Conservation (phyloP, 2,113 vertebrate species). For the Callorhinus ursinus region DNA sequence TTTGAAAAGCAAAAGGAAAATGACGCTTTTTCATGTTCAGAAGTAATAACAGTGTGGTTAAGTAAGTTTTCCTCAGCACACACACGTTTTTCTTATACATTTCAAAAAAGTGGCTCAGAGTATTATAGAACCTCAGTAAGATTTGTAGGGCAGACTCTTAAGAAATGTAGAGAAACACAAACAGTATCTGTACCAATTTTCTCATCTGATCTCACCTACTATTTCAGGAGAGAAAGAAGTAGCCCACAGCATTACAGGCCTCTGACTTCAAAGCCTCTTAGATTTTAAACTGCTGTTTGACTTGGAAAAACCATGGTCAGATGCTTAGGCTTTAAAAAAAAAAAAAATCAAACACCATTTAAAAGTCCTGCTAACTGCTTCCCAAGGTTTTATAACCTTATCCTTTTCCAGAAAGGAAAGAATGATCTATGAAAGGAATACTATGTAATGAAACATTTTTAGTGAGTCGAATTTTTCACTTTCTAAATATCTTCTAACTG, state of each 20-base stretch:
- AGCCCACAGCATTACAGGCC: slow-evolving; percentile 16
- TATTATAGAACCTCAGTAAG: slow-evolving; percentile 30
- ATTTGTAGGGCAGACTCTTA: slow-evolving; percentile 53
- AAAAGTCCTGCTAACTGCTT: slow-evolving; percentile 59
- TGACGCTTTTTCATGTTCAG: slow-evolving; percentile 36
- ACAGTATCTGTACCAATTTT: slow-evolving; percentile 52
- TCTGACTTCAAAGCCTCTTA: slow-evolving; percentile 71
- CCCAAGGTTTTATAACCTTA: slow-evolving; percentile 47
- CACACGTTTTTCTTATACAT: slow-evolving; percentile 16
- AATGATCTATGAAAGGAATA: not conserved
- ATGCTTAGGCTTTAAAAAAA: slow-evolving; percentile 56
- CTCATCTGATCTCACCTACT: slow-evolving; percentile 70
- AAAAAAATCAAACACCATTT: slow-evolving; percentile 69
- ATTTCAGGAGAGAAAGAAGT: slow-evolving; percentile 61
- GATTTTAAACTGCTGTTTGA: slow-evolving; percentile 68
- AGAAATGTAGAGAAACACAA: slow-evolving; percentile 65
- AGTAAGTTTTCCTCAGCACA: slow-evolving; percentile 24
- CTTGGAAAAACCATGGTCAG: slow-evolving; percentile 69
- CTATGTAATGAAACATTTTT: slow-evolving; percentile 49
- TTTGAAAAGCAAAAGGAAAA: slow-evolving; percentile 46
- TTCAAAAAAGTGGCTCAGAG: slow-evolving; percentile 37
- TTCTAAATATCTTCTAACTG: slow-evolving; percentile 1
- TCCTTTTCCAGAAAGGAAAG: slow-evolving; percentile 63
- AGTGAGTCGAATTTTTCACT: slow-evolving; percentile 3
- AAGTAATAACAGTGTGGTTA: slow-evolving; percentile 32